Base-by-base conservation (phyloP, 2,888 invertebrate species). In the Deilephila porcellus region DNA sequence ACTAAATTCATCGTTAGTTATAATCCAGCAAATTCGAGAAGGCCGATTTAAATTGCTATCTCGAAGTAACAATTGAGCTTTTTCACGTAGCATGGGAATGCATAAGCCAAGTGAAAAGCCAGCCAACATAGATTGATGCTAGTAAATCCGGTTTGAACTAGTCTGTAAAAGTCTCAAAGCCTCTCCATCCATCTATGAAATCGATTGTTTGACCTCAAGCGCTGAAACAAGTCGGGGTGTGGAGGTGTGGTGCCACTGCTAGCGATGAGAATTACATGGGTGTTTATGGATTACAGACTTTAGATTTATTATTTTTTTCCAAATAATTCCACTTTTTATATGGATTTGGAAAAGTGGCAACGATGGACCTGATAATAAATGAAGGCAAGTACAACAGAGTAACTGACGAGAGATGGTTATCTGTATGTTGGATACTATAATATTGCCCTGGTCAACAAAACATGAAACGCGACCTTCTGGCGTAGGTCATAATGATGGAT, bases 191-290 rank as follows among this genome's bases (percentile, higher is more conserved):
- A 73, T 71, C 76, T 77, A 76, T 80, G 77, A 77, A 80, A 82
- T 82, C 83, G 81, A 84, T 84, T 84, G 84, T 85, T 84, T 83
- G 83, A 85, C 85, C 84, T 79, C 82, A 80, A 79, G 79, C 77
- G 75, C 76, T 78, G 77, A 76, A 83, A 81, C 80, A 81, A 81
- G 78, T 77, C 79, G 73, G 76, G 60, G 72, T 34, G 75, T 70
- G 70, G 72, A 70, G 60, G 74, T 77, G 3, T 53, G 77, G 80
- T 76, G 7, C 14, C 19, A 79, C 64, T 82, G 60, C 0, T 6
- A 74, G 79, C 79, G 76, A 29, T 56, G 8, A 17, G 56, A 11
- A 6, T 64, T 37, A 37, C 37, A 37, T 37, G 37, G 37, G 37
- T 37, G 7, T 37, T n/a, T 25, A 7, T 25, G n/a, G 0, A 60